Evolutionary conservation across 1,140 invertebrate genomes (phyloP).

Genomic region (Mamestra configurata): DNA sequence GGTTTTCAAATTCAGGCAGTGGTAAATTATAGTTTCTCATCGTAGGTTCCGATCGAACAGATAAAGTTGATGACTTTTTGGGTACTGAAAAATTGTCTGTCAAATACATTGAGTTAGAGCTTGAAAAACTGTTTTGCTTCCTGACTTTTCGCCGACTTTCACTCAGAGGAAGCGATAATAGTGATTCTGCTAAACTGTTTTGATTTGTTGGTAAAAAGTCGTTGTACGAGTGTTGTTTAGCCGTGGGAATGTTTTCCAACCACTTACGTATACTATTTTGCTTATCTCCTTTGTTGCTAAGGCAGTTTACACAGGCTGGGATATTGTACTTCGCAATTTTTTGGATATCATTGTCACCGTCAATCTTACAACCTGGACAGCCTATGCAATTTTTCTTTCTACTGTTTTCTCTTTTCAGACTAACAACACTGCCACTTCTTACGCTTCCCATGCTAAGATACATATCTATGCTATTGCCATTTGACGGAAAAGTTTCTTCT

Average conservation of each 20-base stretch:
- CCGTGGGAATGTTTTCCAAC: slow-evolving; percentile 92
- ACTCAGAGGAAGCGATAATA: slow-evolving; percentile 71
- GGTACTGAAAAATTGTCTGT: slow-evolving; percentile 63
- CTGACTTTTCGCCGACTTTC: slow-evolving; percentile 68
- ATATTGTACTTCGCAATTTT: slow-evolving; percentile 82
- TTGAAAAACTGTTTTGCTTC: slow-evolving; percentile 77
- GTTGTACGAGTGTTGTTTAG: slow-evolving; percentile 75
- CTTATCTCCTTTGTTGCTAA: slow-evolving; percentile 89
- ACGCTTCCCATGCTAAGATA: slow-evolving; percentile 86
- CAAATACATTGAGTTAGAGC: slow-evolving; percentile 59
- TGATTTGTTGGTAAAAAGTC: slow-evolving; percentile 66
- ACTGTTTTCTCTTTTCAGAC: slow-evolving; percentile 89
- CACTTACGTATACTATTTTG: slow-evolving; percentile 92
- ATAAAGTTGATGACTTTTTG: slow-evolving; percentile 74
- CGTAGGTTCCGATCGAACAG: slow-evolving; percentile 83
- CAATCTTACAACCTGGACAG: slow-evolving; percentile 90
- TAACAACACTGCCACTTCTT: slow-evolving; percentile 87
- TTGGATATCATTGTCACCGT: slow-evolving; percentile 74
- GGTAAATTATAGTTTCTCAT: slow-evolving; percentile 80
- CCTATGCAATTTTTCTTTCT: slow-evolving; percentile 89
- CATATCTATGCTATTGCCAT: slow-evolving; percentile 81
- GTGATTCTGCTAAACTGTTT: slow-evolving; percentile 72
- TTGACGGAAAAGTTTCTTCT: slow-evolving; percentile 89
- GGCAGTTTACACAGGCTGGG: slow-evolving; percentile 86
- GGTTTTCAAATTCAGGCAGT: slow-evolving; percentile 75